Conservation (phyloP, 1,140 invertebrate species). For the Drosophila tani region DNA sequence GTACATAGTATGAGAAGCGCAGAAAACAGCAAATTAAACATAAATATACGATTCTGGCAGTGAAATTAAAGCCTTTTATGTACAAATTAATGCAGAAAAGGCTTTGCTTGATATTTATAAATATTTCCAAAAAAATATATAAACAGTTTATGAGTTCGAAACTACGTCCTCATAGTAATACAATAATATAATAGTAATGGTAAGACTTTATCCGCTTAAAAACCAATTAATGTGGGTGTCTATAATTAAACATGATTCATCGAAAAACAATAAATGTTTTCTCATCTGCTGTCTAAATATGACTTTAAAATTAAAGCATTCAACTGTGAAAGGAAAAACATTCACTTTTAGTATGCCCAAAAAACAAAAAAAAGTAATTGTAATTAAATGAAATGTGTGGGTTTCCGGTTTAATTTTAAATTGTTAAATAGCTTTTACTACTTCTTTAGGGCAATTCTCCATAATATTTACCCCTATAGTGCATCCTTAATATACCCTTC, state of each 20-base stretch:
- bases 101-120: too few species aligned
- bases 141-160: background rate
- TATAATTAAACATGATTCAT: constrained; percentile 6
- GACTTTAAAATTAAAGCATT: constrained; percentile 4
- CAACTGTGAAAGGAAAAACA: constrained; percentile 4
- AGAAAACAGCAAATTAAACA: too few species aligned
- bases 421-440: background rate
- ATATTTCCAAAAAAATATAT: too few species aligned
- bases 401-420: background rate
- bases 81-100: too few species aligned
- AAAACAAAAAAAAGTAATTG: background rate
- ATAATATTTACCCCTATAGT: background rate
- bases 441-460: too few species aligned
- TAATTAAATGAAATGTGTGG: background rate
- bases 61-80: too few species aligned
- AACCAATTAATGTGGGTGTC: background rate
- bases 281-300: background rate
- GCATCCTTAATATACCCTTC: background rate
- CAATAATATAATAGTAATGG: background rate
- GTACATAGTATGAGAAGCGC: too few species aligned
- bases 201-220: background rate
- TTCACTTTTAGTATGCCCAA: background rate
- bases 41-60: too few species aligned
- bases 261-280: background rate
- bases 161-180: background rate